These are phyloP conservation scores for Puffinus mauretanicus DNA, from an alignment of 2,113 vertebrate genomes.

Conservation along the genomic window DNA sequence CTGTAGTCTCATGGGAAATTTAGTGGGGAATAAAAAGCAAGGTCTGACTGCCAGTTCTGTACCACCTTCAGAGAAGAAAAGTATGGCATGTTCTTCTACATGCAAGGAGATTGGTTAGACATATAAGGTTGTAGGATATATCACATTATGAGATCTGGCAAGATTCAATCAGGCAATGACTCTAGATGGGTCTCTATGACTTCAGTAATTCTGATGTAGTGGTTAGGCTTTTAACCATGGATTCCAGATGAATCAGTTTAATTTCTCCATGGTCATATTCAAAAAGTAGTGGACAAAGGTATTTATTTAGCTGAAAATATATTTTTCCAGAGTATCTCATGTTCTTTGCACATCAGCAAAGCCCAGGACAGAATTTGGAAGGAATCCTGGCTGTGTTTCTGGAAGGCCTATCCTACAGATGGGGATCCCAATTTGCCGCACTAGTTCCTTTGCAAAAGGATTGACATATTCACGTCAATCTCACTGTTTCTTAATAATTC, in stretches of 20 bases:
- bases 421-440: accelerated
- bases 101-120: not conserved
- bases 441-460: not conserved
- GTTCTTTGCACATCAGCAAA: not conserved
- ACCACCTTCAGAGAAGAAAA: not conserved
- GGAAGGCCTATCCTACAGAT: not conserved
- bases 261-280: not conserved
- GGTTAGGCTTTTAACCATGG: not conserved
- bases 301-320: not conserved
- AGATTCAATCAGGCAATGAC: not conserved
- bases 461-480: not conserved
- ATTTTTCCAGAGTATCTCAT: not conserved
- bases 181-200: not conserved
- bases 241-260: not conserved
- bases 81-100: not conserved
- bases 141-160: not conserved
- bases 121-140: accelerated
- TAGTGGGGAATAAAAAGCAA: not conserved
- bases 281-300: accelerated
- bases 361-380: not conserved
- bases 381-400: not conserved
- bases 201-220: not conserved
- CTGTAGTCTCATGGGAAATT: not conserved
- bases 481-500: not conserved
- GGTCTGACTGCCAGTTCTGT: not conserved